Conservation (phyloP, 2,113 vertebrate genomes). For the Dermatemys mawii region DNA sequence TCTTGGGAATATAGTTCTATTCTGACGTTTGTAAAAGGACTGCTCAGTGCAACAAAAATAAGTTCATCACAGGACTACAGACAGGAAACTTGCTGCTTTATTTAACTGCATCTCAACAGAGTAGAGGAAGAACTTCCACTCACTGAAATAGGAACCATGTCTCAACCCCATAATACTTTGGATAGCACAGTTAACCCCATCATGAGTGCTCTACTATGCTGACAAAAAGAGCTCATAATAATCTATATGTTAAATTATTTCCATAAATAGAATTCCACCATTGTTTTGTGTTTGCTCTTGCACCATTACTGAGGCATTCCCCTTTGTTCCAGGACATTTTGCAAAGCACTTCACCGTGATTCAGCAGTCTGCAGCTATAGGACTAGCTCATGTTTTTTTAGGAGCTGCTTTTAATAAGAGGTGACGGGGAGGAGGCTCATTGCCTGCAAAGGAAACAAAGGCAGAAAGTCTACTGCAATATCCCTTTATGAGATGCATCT, state of each 20-base stretch:
- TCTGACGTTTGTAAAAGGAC: not conserved
- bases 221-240: not conserved
- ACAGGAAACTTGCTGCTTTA: not conserved
- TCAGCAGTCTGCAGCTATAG: accelerated
- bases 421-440: not conserved
- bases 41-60: not conserved
- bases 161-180: not conserved
- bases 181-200: not conserved
- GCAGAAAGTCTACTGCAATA: accelerated
- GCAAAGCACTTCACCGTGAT: not conserved
- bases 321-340: not conserved
- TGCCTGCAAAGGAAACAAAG: not conserved
- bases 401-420: not conserved
- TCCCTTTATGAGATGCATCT: not conserved
- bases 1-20: not conserved
- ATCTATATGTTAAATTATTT: slow-evolving; percentile 48
- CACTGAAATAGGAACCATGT: not conserved
- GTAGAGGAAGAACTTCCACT: not conserved
- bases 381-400: not conserved
- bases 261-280: not conserved
- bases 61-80: not conserved
- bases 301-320: not conserved
- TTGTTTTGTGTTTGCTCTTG: not conserved
- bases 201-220: not conserved
- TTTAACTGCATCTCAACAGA: not conserved